Conservation (phyloP, 1,140 invertebrate genomes). For the Macrobrachium rosenbergii region DNA sequence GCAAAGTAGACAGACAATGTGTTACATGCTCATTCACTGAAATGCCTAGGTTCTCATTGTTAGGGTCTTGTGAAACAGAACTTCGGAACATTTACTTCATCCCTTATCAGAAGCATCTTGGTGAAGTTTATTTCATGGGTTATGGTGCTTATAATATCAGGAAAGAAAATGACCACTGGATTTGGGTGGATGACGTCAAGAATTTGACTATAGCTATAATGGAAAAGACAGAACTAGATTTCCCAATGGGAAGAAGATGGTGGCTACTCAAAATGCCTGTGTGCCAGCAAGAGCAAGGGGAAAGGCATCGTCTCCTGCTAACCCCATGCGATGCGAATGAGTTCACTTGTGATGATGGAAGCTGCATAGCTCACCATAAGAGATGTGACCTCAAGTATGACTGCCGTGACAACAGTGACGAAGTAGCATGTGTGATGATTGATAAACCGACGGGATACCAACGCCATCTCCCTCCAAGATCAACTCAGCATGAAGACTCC, state of each 20-base stretch:
- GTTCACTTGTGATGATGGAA: constrained; percentile 69
- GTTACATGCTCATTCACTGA: constrained; percentile 47
- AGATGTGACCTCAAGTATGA: constrained; percentile 78
- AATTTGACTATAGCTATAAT: constrained; percentile 53
- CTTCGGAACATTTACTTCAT: constrained; percentile 57
- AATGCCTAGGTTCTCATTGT: constrained; percentile 34
- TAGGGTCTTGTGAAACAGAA: constrained; percentile 58
- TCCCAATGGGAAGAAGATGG: constrained; percentile 57
- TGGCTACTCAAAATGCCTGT: constrained; percentile 44
- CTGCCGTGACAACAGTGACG: constrained; percentile 81
- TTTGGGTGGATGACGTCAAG: constrained; percentile 32
- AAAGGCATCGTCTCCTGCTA: constrained; percentile 28
- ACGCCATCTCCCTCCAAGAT: constrained; percentile 55
- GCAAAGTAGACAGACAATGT: constrained; percentile 38
- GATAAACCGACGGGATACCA: constrained; percentile 37
- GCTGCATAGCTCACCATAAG: constrained; percentile 70
- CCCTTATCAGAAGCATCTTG: constrained; percentile 27
- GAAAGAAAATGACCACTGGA: constrained; percentile 31
- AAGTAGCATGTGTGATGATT: constrained; percentile 73
- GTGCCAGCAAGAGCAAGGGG: constrained; percentile 38
- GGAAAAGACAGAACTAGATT: constrained; percentile 36
- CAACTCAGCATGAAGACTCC: background rate
- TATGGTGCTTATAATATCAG: constrained; percentile 60
- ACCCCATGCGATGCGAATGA: constrained; percentile 68
- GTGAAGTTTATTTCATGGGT: constrained; percentile 51